Evolutionary conservation across 2,888 invertebrate species (phyloP), one percentile per base, ranked within the genome.

Genomic region (Drosophila nigritarsus): DNA sequence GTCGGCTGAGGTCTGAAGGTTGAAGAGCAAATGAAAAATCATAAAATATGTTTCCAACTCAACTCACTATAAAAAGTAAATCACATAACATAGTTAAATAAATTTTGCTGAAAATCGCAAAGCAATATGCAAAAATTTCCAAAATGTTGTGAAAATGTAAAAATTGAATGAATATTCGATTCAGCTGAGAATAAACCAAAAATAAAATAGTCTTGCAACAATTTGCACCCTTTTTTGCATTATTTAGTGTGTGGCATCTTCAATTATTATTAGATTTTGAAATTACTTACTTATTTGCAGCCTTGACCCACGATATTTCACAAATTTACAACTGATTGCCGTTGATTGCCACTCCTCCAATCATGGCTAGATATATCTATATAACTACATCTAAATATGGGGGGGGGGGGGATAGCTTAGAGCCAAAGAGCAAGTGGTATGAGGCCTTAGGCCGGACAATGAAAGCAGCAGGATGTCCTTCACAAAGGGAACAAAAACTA

Each of bases 381-480:
- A 45, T 2, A 38, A 30, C 34, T 18, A 9, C 9, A 38, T n/a
- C 24, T 3, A 20, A 7, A 20, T 45, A n/a, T 38, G 2, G 4
- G 7, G 29, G n/a, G n/a, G n/a, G n/a, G n/a, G n/a, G n/a, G 9
- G 9, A 36, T 24, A 27, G 18, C 8, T 58, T n/a, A 18, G 51
- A 27, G 36, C 18, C 32, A 40, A 34, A 34, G 40, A 56, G 62
- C 32, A 48, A 36, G 50, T 24, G 34, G 34, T 29, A 3, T 51
- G 24, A 38, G 48, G 18, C n/a, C 24, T 30, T 30, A 24, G 40
- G 27, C 7, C 8, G n/a, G 65, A 27, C 38, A 58, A 48, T 53
- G n/a, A 50, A 61, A 59, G 27, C 71, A 66, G 56, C 71, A 63
- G 76, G 77, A 45, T 48, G 34, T 53, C 40, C 27, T 8, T 45